phyloP scores from a whole-genome alignment of 2,888 invertebrate species.

The Helleia helle region DNA sequence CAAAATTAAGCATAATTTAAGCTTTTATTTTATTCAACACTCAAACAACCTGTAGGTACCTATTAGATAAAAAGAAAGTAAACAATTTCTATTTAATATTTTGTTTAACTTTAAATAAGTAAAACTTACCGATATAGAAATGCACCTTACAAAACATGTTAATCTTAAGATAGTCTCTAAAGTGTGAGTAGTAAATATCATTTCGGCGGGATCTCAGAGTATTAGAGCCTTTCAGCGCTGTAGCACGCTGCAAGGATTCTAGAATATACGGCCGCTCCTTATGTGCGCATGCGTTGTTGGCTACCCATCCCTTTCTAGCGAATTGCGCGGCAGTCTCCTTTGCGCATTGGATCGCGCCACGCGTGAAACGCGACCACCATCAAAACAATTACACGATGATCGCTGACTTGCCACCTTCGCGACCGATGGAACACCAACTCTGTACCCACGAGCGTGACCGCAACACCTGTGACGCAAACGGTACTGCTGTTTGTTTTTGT shows the following conservation, averaged over 20 bases:
- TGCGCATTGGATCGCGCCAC: slow-evolving; percentile 48
- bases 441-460: slow-evolving; percentile 28
- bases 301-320: slow-evolving; percentile 43
- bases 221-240: slow-evolving; percentile 15
- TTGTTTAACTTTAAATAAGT: no score
- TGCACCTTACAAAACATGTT: no score
- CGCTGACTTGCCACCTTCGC: slow-evolving; percentile 48
- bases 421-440: slow-evolving; percentile 35
- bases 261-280: slow-evolving; percentile 61
- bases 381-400: slow-evolving; percentile 51
- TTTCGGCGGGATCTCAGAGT: background rate
- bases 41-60: no score
- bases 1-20: no score
- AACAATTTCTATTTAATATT: no score
- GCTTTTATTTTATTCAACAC: no score
- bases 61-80: no score
- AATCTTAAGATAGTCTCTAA: no score
- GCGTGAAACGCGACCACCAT: slow-evolving; percentile 30
- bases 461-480: slow-evolving; percentile 24
- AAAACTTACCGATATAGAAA: no score
- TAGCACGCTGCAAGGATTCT: slow-evolving; percentile 35
- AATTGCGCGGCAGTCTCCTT: slow-evolving; percentile 56
- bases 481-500: slow-evolving; percentile 38
- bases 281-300: slow-evolving; percentile 51
- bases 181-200: background rate